Percentiles rank a stretch among this genome's conserved stretches.
These are phyloP conservation scores for Polypedilum pembai DNA, from an alignment of 1,140 invertebrate species.

Conservation along the genomic window DNA sequence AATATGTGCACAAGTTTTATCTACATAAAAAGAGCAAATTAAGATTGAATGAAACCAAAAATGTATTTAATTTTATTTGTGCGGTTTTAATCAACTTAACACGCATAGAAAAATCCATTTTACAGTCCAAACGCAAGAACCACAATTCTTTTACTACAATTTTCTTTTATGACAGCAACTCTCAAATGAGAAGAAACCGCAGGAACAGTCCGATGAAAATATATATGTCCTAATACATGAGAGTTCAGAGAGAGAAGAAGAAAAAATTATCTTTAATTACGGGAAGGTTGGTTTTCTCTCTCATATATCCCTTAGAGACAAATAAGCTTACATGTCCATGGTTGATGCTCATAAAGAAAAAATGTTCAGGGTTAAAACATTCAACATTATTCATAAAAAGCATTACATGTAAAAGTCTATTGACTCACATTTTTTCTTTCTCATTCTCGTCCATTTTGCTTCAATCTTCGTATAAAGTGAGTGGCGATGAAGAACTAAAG, in stretches of 20 bases:
- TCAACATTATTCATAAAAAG: not conserved
- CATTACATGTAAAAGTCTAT: too few species aligned
- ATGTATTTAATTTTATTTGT: not conserved
- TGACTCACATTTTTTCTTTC: too few species aligned
- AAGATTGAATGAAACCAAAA: slow-evolving; percentile 3
- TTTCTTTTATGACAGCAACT: slow-evolving; percentile 1
- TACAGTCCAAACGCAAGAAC: not conserved
- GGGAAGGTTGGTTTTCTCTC: not conserved
- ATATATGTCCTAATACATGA: not conserved
- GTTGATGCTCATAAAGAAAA: not conserved
- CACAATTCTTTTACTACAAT: not conserved
- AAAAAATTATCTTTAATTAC: slow-evolving; percentile 6
- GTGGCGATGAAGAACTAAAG: not conserved
- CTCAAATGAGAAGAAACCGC: not conserved
- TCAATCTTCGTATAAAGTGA: not conserved
- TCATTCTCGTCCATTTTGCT: not conserved
- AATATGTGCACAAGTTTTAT: too few species aligned
- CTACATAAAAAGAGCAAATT: not conserved
- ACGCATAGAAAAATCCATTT: not conserved
- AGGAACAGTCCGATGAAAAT: not conserved
- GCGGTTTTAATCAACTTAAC: slow-evolving; percentile 12
- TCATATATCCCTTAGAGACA: not conserved
- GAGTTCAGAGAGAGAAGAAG: not conserved
- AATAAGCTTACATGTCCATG: slow-evolving; percentile 4
- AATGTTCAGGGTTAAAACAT: slow-evolving; percentile 5